Evolutionary conservation across 2,888 invertebrate species (phyloP), one percentile per base, ranked within the genome.

Genomic region (Orthonevra nobilis): DNA sequence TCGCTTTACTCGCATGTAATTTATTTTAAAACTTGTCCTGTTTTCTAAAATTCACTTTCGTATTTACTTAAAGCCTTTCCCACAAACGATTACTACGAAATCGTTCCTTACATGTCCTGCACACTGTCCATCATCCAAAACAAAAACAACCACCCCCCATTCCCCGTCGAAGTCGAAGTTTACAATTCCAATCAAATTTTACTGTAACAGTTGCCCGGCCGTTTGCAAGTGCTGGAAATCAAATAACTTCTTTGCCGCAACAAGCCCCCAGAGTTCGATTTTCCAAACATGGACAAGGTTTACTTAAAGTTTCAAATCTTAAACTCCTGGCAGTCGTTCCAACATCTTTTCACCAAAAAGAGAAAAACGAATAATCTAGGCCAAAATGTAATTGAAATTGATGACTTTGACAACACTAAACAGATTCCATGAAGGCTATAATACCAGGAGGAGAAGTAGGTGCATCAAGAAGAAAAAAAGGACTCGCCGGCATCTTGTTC

Each of bases 321-420:
- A 23, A 38, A 5, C 5, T 23, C 23, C 5, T 23, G n/a, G 5
- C 23, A 4, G 23, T 23, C 23, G 5, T 23, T 23, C 3, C 23
- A 4, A 23, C n/a, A 23, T 5, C 23, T 23, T 23, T 23, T 23
- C 3, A 23, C 23, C 5, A 1, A 36, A 15, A 17, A 30, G 28
- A 38, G 0, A 17, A 56, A 40, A 42, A 26, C 38, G 17, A 61
- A 20, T 36, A 60, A 66, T 66, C 36, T 44, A 66, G 34, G 58
- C 58, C 50, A 46, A 66, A 46, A 73, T 52, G 28, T 73, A 73
- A 73, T 73, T 73, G 66, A 73, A 66, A 58, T 60, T 73, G 73
- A 73, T 66, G 58, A 66, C 58, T 66, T 38, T 32, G 66, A 44
- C 44, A 30, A 34, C 28, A 40, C 30, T 54, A 52, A 52, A 52